Conservation (phyloP, 2,888 invertebrate species). For the Pollenia amentaria region DNA sequence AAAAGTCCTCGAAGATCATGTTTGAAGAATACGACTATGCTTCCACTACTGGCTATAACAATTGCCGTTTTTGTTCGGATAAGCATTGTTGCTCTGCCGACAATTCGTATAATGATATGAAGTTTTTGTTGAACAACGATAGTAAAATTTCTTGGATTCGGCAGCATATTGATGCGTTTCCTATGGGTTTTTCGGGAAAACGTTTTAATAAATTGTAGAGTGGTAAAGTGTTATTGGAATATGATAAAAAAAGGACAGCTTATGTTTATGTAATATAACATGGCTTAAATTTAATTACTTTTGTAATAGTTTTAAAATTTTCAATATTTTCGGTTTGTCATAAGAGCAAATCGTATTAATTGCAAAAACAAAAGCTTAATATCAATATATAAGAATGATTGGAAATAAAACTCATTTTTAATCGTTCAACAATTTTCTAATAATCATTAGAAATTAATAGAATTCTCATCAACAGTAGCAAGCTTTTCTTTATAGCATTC, state of each 20-base stretch:
- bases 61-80: slow-evolving; percentile 69
- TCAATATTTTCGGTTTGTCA: too few relatives aligned
- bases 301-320: too few relatives aligned
- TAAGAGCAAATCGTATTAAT: too few relatives aligned
- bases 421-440: too few relatives aligned
- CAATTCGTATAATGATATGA: slow-evolving; percentile 61
- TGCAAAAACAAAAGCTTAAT: too few relatives aligned
- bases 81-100: slow-evolving; percentile 75
- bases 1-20: slow-evolving; percentile 62
- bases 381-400: too few relatives aligned
- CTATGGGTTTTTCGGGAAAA: slow-evolving; percentile 79
- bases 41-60: slow-evolving; percentile 36
- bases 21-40: slow-evolving; percentile 50
- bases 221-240: neutral
- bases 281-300: neutral
- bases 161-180: slow-evolving; percentile 77
- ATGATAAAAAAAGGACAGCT: slow-evolving; percentile 5
- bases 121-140: slow-evolving; percentile 63
- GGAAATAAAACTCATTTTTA: too few relatives aligned
- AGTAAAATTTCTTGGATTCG: slow-evolving; percentile 73
- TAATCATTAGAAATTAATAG: too few relatives aligned
- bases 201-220: slow-evolving; percentile 79
- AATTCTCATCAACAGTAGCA: too few relatives aligned
- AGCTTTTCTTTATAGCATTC: too few relatives aligned
- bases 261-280: slow-evolving; percentile 11